A percentile compares a stretch with the other conserved stretches of the same genome.
Conservation (phyloP, 2,888 invertebrate species). For the Pecten maximus region DNA sequence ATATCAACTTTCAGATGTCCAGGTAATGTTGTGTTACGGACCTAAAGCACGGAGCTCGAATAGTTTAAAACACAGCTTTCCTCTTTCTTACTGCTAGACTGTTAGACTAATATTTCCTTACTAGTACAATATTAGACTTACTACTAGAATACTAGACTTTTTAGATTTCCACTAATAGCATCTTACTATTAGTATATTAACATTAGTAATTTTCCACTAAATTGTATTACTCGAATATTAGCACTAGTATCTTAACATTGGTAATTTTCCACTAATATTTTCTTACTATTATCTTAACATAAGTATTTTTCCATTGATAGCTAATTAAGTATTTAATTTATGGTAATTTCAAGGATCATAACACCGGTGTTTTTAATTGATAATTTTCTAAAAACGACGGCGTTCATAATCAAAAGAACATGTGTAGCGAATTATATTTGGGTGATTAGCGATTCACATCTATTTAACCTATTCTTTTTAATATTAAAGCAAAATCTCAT, state of each 20-base stretch:
- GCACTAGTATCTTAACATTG: not conserved
- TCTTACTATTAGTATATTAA: not conserved
- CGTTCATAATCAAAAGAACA: not conserved
- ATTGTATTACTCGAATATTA: not conserved
- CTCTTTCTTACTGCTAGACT: not conserved
- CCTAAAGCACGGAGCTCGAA: not conserved
- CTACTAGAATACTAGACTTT: not conserved
- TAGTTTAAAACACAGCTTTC: not conserved
- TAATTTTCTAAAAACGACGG: not conserved
- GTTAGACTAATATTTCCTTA: not conserved
- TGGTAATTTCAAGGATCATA: not conserved
- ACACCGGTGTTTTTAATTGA: not conserved
- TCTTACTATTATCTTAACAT: not conserved
- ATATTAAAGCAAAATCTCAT: not conserved
- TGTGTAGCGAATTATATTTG: not conserved
- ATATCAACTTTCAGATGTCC: not conserved
- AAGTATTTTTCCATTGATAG: not conserved
- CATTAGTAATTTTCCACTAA: not conserved
- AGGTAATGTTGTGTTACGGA: not conserved
- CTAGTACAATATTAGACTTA: not conserved
- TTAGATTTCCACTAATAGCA: not conserved
- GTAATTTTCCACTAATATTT: not conserved
- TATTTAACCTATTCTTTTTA: not conserved
- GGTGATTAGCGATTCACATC: not conserved
- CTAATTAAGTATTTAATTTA: not conserved